These are phyloP conservation scores for Pseudomugil tenellus DNA, from an alignment of 2,797 vertebrate genomes.

Conservation along the genomic window DNA sequence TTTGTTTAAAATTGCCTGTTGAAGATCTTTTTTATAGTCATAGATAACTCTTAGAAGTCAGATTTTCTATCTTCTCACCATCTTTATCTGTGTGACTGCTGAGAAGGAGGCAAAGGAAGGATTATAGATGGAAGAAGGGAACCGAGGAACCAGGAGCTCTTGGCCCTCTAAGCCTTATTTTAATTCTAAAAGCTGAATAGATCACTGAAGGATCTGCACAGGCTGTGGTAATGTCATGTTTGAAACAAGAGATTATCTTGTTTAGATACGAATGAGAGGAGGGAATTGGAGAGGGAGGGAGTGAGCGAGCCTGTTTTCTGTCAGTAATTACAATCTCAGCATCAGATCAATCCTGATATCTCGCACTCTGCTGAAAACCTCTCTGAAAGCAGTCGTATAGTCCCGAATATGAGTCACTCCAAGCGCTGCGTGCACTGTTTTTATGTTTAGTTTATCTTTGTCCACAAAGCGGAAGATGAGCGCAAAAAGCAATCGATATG, in stretches of 20 bases:
- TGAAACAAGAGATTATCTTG: constrained; percentile 32
- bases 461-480: constrained; percentile 2
- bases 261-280: constrained; percentile 18
- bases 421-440: constrained; percentile 5
- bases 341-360: constrained; percentile 44
- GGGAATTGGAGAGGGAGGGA: background rate
- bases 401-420: constrained; percentile 25
- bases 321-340: constrained; percentile 50
- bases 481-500: constrained; percentile 24
- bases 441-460: constrained; percentile 27
- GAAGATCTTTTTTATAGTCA: background rate
- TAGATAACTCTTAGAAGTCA: background rate
- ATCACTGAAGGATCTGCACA: constrained; percentile 14
- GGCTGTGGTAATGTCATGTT: constrained; percentile 14
- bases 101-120: background rate
- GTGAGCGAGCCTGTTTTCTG: constrained; percentile 24
- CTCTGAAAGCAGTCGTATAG: constrained; percentile 4
- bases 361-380: constrained; percentile 17
- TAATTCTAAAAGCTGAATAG: constrained; percentile 4
- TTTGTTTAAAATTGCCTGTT: background rate
- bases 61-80: background rate
- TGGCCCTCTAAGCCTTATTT: constrained; percentile 10
- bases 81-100: constrained; percentile 1
- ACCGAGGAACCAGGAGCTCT: constrained; percentile 13
- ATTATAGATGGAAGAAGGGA: background rate